Conservation (phyloP, 2,113 vertebrate genomes). For the Poeciliopsis turrubarensis region DNA sequence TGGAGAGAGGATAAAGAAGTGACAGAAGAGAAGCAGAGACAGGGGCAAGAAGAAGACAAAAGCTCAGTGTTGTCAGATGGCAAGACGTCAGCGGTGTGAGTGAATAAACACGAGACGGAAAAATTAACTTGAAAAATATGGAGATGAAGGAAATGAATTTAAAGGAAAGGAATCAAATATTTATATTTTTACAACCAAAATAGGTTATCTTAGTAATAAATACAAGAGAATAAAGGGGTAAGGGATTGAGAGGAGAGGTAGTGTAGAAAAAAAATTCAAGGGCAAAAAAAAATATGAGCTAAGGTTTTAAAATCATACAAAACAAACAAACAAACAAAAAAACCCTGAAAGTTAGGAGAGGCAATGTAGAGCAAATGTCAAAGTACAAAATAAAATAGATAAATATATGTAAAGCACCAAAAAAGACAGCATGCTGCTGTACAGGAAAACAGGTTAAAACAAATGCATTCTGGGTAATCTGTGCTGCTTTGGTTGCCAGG, state of each 20-base stretch:
- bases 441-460: background rate
- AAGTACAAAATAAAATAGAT: background rate
- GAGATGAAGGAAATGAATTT: background rate
- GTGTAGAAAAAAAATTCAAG: background rate
- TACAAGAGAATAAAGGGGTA: too few relatives aligned
- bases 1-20: slow-evolving; percentile 30
- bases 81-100: slow-evolving; percentile 28
- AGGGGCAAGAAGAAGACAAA: slow-evolving; percentile 35
- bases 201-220: too few relatives aligned
- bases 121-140: rapidly evolving
- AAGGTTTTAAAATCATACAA: background rate
- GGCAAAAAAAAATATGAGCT: too few relatives aligned
- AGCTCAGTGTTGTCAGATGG: slow-evolving; percentile 47
- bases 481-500: slow-evolving; percentile 19
- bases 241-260: too few relatives aligned
- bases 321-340: background rate
- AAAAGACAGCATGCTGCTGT: background rate
- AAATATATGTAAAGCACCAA: too few relatives aligned
- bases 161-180: too few relatives aligned
- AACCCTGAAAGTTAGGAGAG: background rate
- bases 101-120: background rate
- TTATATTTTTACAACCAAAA: too few relatives aligned
- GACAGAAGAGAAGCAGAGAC: slow-evolving; percentile 3
- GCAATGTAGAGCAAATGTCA: too few relatives aligned
- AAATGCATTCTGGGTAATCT: slow-evolving; percentile 15